Evolutionary conservation across 2,888 invertebrate species (phyloP), one percentile per base, ranked within the genome.

Genomic region (Acleris holmiana): DNA sequence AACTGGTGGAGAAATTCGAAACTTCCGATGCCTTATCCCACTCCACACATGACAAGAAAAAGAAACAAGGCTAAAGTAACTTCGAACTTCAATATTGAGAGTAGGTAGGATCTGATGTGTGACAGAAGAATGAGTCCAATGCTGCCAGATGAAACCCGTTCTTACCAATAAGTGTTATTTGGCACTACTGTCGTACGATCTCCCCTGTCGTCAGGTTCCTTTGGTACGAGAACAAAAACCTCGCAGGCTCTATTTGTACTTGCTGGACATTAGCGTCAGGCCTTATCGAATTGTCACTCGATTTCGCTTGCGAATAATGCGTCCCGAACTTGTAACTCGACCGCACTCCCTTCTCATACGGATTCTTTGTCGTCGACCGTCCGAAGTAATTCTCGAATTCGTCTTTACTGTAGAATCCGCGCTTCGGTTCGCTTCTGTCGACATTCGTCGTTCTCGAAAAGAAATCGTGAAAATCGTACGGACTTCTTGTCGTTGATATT

Each of bases 291-390:
- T 92, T 92, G 67, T 91, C 91, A 64, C 80, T 89, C 17, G 89
- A 83, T 66, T 91, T 90, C n/a, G 80, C 78, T 79, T 89, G 88
- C 21, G 91, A 88, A 69, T 91, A 93, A 68, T 82, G 87, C 0
- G 93, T 92, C 29, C 93, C 93, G 69, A 93, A 82, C 71, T 93
- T 93, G 77, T 90, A 93, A 10, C 89, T 75, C 1, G 89, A 81
- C 62, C 87, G 86, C 1, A 87, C 70, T 25, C 80, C 84, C 68
- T 93, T 93, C 44, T 88, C 88, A 66, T 85, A 88, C 2, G 90
- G 88, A 66, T 85, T 94, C 82, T 93, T 94, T 7, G 95, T 94
- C 1, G 95, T 94, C 57, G 88, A 79, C 76, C 85, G 75, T 65
- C 83, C 80, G 71, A 87, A 89, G 69, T 82, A 91, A 50, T 70